Conservation (phyloP, 2,797 vertebrate species). For the Gephyroberyx darwinii region DNA sequence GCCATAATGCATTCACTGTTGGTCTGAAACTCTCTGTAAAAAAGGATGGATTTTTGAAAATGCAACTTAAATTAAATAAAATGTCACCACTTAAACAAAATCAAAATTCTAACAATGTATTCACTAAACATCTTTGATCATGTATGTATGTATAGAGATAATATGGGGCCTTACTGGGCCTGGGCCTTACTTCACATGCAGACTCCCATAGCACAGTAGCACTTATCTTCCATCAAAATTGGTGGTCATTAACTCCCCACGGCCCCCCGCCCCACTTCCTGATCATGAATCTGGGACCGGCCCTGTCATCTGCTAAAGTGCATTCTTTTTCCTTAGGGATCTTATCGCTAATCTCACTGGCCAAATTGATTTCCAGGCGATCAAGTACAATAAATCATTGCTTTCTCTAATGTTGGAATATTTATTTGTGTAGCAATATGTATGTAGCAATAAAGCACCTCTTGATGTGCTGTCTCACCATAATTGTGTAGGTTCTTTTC, state of each 20-base stretch:
- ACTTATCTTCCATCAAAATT: slow-evolving; percentile 13
- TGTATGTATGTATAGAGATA: too few species aligned
- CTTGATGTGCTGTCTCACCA: background rate
- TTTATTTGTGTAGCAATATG: background rate
- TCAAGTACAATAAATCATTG: background rate
- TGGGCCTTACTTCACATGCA: background rate
- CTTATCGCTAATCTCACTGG: background rate
- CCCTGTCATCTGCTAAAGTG: slow-evolving; percentile 6
- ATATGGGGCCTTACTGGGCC: too few species aligned
- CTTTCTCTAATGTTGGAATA: background rate
- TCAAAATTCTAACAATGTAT: too few species aligned
- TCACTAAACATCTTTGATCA: too few species aligned
- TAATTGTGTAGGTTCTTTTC: background rate
- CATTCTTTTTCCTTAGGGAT: background rate
- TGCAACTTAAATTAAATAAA: too few species aligned
- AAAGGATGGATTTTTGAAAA: too few species aligned
- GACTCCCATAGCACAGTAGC: background rate
- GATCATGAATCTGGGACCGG: slow-evolving; percentile 18
- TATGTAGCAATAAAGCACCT: background rate
- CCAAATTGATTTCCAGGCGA: background rate
- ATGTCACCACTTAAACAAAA: too few species aligned
- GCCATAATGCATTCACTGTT: too few species aligned
- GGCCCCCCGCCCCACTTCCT: slow-evolving; percentile 28
- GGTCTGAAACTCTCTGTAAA: too few species aligned
- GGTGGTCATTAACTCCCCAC: slow-evolving; percentile 2